Evolutionary conservation across 1,140 invertebrate genomes (phyloP), one percentile per base, ranked within the genome.

Genomic region (Apolygus lucorum): DNA sequence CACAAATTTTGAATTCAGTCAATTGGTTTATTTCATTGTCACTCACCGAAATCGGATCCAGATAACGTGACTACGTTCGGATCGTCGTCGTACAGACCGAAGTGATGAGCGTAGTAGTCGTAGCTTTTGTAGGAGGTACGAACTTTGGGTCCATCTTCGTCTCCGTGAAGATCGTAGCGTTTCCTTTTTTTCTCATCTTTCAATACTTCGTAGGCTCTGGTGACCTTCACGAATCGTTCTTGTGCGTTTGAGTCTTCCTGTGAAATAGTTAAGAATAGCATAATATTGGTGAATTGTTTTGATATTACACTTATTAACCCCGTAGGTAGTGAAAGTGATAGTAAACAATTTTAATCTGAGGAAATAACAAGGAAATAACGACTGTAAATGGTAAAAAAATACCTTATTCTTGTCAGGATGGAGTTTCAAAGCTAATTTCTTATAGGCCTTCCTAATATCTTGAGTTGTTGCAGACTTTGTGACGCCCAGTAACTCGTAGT

Each of bases 381-480:
- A n/a, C n/a, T n/a, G n/a, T n/a, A n/a, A n/a, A n/a, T n/a, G n/a
- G n/a, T n/a, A n/a, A n/a, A n/a, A n/a, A n/a, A n/a, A n/a, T 70
- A 73, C 73, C 67, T 68, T 62, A 82, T 95, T 98, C 81, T 96
- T 96, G 76, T 99, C 96, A 0, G 96, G 96, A 84, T 99, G 96
- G 29, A 95, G 79, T 73, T 89, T 87, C 13, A 97, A 80, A 0
- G 95, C 95, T 27, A 97, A 81, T 70, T 85, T 87, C 76, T 95
- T 85, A 78, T 96, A 99, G 2, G 95, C 94, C 77, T 88, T 88
- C 76, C 89, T 90, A 52, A 99, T 91, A 75, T 96, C 92, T 72
- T 84, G 81, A 34, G 84, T 81, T 74, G 88, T 84, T n/a, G 93
- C 91, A 82, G 88, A 87, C 88, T 90, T 85, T 24, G 83, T 76